Evolutionary conservation across 30 jellyfish, hydroid and myxozoan genomes (phyloP), one percentile per base, ranked within the genome.

Genomic region (Hydractinia echinata): DNA sequence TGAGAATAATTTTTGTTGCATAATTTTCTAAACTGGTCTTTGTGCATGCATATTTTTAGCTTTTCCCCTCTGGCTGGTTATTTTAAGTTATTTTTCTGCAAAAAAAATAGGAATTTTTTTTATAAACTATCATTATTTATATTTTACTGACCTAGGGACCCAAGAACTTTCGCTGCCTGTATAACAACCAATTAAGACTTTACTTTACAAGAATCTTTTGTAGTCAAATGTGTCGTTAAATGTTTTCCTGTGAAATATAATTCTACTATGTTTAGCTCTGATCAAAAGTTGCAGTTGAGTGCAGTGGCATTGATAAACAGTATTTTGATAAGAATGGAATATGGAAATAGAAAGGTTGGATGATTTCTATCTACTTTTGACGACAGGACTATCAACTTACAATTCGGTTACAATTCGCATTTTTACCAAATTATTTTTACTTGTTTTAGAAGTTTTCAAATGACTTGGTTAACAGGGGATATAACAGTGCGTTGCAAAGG

Each of bases 231-330:
- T 60, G 15, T 60, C 3, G 70, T 60, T 67, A 51, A 39, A 10
- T 10, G 18, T 39, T 15, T 51, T 10, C 1, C 48, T 11, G 11
- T 73, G 14, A 21, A 1, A 13, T 30, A 44, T 7, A 51, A 15
- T 21, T 10, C 8, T 58, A 67, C 48, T 80, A 7, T 54, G 81
- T 84, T 67, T 84, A 93, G 99, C 78, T 49, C 82, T n/a, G 81
- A 87, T 61, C 94, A 84, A 52, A 81, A 84, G 53, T 89, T 93
- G 62, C 99, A 87, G 61, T 70, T 93, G 60, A 89, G 96, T 81
- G 88, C 99, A 8, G 78, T 93, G 14, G 67, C 96, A 56, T 90
- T 93, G 53, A 83, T 92, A 72, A 93, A 93, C 88, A 86, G 96
- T 77, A 58, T 93, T 53, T 72, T 93, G 50, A 68, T 67, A 88